Base-by-base conservation (phyloP, 2,888 invertebrate genomes). In the Dorcus hopei region DNA sequence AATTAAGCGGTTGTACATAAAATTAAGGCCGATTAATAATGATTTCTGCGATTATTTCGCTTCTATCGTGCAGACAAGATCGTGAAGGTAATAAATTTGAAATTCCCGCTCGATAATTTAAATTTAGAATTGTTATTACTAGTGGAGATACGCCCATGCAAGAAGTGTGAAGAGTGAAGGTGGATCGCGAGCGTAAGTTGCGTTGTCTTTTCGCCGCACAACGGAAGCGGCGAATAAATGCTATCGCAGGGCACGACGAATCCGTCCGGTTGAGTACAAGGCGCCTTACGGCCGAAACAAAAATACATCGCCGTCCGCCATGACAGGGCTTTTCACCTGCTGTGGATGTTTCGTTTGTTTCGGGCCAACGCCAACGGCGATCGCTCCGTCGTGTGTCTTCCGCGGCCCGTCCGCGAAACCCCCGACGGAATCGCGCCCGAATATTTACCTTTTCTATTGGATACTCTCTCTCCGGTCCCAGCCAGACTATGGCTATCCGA, bases 271-370 rank as follows among this genome's bases (percentile, higher is more conserved):
- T 43, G 43, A 9, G 2, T 6, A 8, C 11, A 14, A 45, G 9
- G 38, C 43, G 19, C 19, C 19, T 19, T 19, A 19, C 19, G 45
- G 45, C 23, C 9, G 23, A 61, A 71, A 68, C 65, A 66, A 71
- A 70, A 69, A 70, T 70, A 71, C 73, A 73, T 72, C 74, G 71
- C 71, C 72, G 72, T 72, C 73, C 75, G 76, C 76, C 76, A 76
- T 76, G 76, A 76, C 76, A 76, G 72, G 71, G 65, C 59, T 43
- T 49, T 64, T 57, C 66, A 66, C 66, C 61, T 66, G 63, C 65
- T 58, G 54, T 55, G 55, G 58, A 58, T 55, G 58, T 57, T 42
- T 7, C n/a, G 16, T 16, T 33, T 47, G 33, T 11, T 23, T 45
- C 42, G 42, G 26, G 11, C 9, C 6, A 9, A 8, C n/a, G n/a